phyloP scores from a whole-genome alignment of 2,797 vertebrate species.

The Crocidura indochinensis region DNA sequence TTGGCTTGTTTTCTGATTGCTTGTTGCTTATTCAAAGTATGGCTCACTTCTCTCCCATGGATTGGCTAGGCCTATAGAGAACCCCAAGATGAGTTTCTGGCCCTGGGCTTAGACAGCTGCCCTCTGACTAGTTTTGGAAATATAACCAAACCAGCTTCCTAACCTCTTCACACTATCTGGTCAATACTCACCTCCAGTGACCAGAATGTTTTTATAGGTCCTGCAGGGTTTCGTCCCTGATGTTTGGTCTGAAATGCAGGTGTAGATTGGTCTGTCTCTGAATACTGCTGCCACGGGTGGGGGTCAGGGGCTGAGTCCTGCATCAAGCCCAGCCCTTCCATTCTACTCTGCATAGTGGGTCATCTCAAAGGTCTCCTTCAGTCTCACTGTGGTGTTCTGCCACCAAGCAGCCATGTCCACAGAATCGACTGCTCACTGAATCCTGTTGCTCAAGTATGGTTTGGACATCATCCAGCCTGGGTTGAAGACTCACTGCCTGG shows the following conservation, averaged over 20 bases:
- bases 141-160: not conserved
- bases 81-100: not conserved
- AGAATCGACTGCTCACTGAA: not conserved
- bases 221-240: not conserved
- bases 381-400: not conserved
- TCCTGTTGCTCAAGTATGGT: not conserved
- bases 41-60: not conserved
- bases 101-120: too few species aligned
- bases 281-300: not conserved
- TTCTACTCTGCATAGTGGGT: not conserved
- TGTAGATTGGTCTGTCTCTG: conserved; percentile 45
- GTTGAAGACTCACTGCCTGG: not conserved
- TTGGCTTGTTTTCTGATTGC: not conserved
- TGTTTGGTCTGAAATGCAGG: not conserved
- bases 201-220: not conserved
- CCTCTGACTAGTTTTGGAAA: too few species aligned
- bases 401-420: not conserved
- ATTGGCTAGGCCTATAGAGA: conserved; percentile 31
- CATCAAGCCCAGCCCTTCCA: not conserved
- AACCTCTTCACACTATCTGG: not conserved
- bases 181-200: not conserved
- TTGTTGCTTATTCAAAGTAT: not conserved
- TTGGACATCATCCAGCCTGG: not conserved
- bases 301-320: not conserved
- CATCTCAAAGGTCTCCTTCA: not conserved